Base-by-base conservation (phyloP, 2,797 vertebrate genomes). In the Amphiprion clarkii region DNA sequence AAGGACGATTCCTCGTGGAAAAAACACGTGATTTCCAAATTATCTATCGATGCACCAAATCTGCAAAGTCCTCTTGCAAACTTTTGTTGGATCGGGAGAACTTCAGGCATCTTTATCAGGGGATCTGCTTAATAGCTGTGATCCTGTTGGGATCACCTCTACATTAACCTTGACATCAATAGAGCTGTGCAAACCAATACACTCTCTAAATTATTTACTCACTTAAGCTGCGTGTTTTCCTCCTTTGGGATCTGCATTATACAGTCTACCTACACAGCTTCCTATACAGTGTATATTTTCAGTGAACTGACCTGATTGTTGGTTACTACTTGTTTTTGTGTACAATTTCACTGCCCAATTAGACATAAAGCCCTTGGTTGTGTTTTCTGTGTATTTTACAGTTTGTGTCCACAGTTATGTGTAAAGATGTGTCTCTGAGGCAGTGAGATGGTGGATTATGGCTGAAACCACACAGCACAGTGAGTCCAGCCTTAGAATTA, bases 401-500 rank as follows among this genome's bases (percentile, higher is more conserved):
- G 33, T 36, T 36, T 36, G 33, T 36, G 2, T 36, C 33, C 9
- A 36, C 2, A 36, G 8, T 36, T 36, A 19, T 19, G 44, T 46
- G 44, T 46, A 6, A 1, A 46, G 6, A 5, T 46, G 42, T 46
- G 44, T 7, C 17, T 46, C 17, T 19, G 16, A 19, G 5, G 17
- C 44, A 4, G 14, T 19, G 17, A 49, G n/a, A 21, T 0, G 1
- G 48, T 49, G 8, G 3, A 21, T 9, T 49, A 7, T 21, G 19
- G 7, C 48, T 52, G 49, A 52, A 52, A 25, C 21, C 49, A 52
- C 8, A 7, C 23, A 13, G 13, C 53, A 39, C 62, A 76, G 55
- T 65, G 67, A 76, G 69, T 66, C 46, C 48, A 75, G 53, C 59
- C 39, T 31, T 57, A 62, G 69, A 79, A 63, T 40, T 72, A 58